phyloP scores from a whole-genome alignment of 2,888 invertebrate genomes.

The Drosophila monieri region DNA sequence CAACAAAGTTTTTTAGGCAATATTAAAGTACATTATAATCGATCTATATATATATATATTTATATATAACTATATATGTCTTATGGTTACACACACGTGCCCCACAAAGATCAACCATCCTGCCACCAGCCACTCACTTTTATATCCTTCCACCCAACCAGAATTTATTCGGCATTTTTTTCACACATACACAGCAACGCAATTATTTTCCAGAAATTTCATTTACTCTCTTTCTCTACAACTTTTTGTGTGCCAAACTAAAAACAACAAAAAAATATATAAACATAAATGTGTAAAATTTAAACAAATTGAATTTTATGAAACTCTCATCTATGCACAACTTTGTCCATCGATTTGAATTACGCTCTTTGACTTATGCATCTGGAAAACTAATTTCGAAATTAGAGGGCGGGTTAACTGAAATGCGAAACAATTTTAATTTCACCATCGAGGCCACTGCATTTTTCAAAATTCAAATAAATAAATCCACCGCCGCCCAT shows the following conservation, averaged over 20 bases:
- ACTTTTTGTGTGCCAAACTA: slow-evolving; percentile 30
- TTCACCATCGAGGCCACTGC: slow-evolving; percentile 20
- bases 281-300: slow-evolving; percentile 7
- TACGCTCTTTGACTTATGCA: slow-evolving; percentile 44
- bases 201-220: slow-evolving; percentile 38
- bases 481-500: slow-evolving; percentile 4
- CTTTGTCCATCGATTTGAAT: slow-evolving; percentile 52
- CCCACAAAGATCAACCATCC: slow-evolving; percentile 47
- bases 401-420: slow-evolving; percentile 47
- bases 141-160: slow-evolving; percentile 16
- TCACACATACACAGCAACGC: slow-evolving; percentile 12
- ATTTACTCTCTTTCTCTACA: slow-evolving; percentile 30
- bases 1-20: too few relatives aligned
- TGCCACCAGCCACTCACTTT: slow-evolving; percentile 17
- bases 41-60: slow-evolving; percentile 46
- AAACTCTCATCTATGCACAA: slow-evolving; percentile 46
- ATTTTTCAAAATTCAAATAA: slow-evolving; percentile 25
- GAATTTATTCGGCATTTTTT: slow-evolving; percentile 37
- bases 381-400: slow-evolving; percentile 42
- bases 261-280: background rate
- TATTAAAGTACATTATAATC: slow-evolving; percentile 43
- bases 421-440: slow-evolving; percentile 34
- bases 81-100: slow-evolving; percentile 84
- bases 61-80: slow-evolving; percentile 79
- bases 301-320: slow-evolving; percentile 48